Evolutionary conservation across 2,888 invertebrate species (phyloP).

Genomic region (Agrochola circellaris): DNA sequence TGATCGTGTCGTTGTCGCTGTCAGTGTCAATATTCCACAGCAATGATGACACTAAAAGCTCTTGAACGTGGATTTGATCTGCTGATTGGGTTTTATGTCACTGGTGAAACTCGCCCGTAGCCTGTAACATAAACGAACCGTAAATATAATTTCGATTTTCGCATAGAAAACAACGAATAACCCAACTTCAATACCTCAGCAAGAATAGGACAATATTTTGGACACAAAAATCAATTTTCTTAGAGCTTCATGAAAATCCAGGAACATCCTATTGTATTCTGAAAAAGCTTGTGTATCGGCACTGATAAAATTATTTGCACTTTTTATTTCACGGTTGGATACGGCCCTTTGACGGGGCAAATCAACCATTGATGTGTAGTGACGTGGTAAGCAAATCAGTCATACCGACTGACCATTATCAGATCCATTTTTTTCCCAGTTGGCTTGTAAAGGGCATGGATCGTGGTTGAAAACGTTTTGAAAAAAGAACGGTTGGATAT

Average conservation of each 20-base stretch:
- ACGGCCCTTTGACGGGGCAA: constrained; percentile 49
- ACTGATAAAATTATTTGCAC: constrained; percentile 67
- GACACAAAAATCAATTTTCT: constrained; percentile 55
- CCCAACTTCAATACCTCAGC: not conserved
- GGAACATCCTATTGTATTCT: constrained; percentile 47
- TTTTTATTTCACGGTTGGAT: constrained; percentile 65
- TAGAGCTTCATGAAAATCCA: constrained; percentile 44
- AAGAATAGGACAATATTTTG: constrained; percentile 29
- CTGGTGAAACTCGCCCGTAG: not conserved
- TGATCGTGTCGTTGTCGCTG: not conserved
- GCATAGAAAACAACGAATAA: not conserved
- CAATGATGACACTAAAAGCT: not conserved
- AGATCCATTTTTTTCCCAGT: constrained; percentile 17
- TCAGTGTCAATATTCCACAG: not conserved
- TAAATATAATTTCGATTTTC: not conserved
- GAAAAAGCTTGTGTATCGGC: constrained; percentile 50
- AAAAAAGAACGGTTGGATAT: constrained; percentile 9
- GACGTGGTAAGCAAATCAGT: constrained; percentile 62
- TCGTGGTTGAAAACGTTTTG: constrained; percentile 11
- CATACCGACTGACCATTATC: constrained; percentile 59
- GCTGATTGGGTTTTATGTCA: not conserved
- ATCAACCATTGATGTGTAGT: constrained; percentile 62
- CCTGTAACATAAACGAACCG: not conserved
- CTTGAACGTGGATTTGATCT: not conserved
- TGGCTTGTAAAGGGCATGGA: constrained; percentile 32